These are phyloP conservation scores for Hydraecia micacea DNA, from an alignment of 2,888 invertebrate species.

Conservation along the genomic window DNA sequence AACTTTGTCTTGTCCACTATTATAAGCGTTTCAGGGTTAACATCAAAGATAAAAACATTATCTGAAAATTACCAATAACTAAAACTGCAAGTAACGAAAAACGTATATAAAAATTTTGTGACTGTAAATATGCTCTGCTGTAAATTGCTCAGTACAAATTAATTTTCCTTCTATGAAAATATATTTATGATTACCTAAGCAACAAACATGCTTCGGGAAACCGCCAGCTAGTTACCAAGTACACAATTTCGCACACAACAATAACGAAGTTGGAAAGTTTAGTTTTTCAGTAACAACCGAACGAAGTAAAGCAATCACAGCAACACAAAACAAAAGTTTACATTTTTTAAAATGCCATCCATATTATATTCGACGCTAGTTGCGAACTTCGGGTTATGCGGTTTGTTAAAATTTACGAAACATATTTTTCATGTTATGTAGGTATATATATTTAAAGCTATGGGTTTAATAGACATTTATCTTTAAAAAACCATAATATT, in stretches of 20 bases:
- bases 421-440: conserved; percentile 23
- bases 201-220: conserved; percentile 23
- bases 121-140: background rate
- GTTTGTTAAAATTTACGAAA: conserved; percentile 38
- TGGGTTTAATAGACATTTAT: background rate
- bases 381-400: conserved; percentile 55
- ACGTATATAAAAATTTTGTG: background rate
- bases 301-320: conserved; percentile 59
- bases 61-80: background rate
- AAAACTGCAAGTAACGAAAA: no score
- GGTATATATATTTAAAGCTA: background rate
- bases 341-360: conserved; percentile 71
- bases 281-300: conserved; percentile 50
- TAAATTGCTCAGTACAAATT: no score
- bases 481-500: background rate
- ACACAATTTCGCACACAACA: conserved; percentile 40
- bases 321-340: conserved; percentile 66
- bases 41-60: no score
- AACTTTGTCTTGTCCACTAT: no score
- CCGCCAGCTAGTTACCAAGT: conserved; percentile 29
- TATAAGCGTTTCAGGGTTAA: background rate
- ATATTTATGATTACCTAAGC: background rate
- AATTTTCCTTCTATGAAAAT: background rate
- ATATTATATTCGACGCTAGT: conserved; percentile 67
- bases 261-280: conserved; percentile 46